Conservation (phyloP, 2,113 vertebrate genomes). For the Cephalopterus ornatus region DNA sequence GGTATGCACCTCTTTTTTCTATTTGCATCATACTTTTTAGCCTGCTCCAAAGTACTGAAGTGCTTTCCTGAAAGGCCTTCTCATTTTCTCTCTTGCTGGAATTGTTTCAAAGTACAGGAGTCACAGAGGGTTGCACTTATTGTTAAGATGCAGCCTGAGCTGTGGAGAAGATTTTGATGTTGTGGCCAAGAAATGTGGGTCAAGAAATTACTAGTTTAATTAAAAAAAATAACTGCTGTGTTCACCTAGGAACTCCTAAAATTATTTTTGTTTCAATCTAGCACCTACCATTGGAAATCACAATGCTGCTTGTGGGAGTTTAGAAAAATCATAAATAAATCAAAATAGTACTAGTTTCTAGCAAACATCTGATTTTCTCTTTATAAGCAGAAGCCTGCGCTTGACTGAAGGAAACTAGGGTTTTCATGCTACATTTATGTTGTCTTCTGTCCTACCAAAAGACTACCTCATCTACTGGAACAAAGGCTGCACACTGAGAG, state of each 20-base stretch:
- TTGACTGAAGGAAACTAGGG: background rate
- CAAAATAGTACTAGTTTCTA: background rate
- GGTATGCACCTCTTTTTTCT: background rate
- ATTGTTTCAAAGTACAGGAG: background rate
- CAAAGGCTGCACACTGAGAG: conserved; percentile 1
- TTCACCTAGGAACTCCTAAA: background rate
- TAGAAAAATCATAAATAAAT: background rate
- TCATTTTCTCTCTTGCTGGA: background rate
- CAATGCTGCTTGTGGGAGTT: background rate
- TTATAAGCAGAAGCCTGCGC: background rate
- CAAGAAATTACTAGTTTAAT: background rate
- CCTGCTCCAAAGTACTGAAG: background rate
- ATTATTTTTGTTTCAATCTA: background rate
- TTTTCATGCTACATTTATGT: conserved; percentile 3
- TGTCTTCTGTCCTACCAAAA: conserved; percentile 5
- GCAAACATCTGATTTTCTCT: background rate
- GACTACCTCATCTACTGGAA: conserved; percentile 19
- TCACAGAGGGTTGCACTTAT: too few relatives aligned
- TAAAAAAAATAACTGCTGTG: background rate
- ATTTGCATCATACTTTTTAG: background rate
- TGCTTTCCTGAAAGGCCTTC: background rate
- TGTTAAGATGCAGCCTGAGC: background rate
- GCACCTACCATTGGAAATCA: background rate
- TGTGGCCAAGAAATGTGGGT: background rate
- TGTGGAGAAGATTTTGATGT: background rate